Percentiles rank a stretch among this genome's conserved stretches.
phyloP scores from a whole-genome alignment of 1,140 invertebrate species.

The Pachyrhynchus sulphureomaculatus region DNA sequence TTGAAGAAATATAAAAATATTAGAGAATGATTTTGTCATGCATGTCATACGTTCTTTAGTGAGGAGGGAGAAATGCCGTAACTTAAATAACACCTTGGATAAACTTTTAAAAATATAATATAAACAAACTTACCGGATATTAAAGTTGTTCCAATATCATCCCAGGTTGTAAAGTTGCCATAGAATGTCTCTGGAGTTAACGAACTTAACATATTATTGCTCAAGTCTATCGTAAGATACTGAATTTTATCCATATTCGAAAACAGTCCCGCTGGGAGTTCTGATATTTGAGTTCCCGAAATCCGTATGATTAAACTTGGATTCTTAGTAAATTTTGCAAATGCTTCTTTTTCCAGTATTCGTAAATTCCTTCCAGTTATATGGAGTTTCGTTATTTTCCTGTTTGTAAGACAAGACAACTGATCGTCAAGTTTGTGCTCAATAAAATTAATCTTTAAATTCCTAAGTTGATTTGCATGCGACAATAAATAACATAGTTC shows the following conservation, averaged over 20 bases:
- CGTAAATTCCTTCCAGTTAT: slow-evolving; percentile 73
- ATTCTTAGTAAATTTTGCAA: slow-evolving; percentile 62
- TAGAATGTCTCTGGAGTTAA: slow-evolving; percentile 81
- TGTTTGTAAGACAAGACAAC: slow-evolving; percentile 68
- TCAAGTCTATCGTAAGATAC: slow-evolving; percentile 78
- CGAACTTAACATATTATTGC: slow-evolving; percentile 76
- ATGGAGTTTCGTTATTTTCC: slow-evolving; percentile 76
- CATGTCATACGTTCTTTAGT: no score
- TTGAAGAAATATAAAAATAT: no score
- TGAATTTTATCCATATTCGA: slow-evolving; percentile 72
- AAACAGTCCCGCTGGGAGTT: slow-evolving; percentile 76
- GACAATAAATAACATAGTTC: slow-evolving; percentile 62
- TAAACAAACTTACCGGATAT: slow-evolving; percentile 63
- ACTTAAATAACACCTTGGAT: no score
- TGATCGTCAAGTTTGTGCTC: slow-evolving; percentile 71
- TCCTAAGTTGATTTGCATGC: slow-evolving; percentile 55
- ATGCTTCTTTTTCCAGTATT: slow-evolving; percentile 69
- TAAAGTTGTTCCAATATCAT: slow-evolving; percentile 77
- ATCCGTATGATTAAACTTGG: slow-evolving; percentile 75
- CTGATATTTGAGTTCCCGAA: slow-evolving; percentile 70
- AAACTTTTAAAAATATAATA: no score
- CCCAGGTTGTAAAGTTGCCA: slow-evolving; percentile 79
- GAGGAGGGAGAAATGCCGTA: no score
- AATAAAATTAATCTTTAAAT: slow-evolving; percentile 61
- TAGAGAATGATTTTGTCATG: no score